Evolutionary conservation across 2,113 vertebrate species (phyloP).

Genomic region (Epinephelus moara): DNA sequence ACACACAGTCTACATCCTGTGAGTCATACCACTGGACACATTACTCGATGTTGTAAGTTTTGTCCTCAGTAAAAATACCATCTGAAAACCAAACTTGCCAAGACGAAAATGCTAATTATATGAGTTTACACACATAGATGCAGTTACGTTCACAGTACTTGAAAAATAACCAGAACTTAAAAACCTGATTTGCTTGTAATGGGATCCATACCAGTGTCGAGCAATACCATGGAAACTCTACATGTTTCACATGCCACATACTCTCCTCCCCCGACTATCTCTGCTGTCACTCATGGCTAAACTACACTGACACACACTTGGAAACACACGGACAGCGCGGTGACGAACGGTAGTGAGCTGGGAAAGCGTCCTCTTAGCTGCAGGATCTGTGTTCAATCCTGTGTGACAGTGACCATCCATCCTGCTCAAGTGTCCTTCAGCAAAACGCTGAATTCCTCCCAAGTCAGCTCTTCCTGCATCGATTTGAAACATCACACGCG

Average conservation of each 20-base stretch:
- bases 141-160: background rate
- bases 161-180: background rate
- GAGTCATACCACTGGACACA: background rate
- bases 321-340: background rate
- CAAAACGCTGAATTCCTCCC: slow-evolving; percentile 19
- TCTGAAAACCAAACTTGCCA: background rate
- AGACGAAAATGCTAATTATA: background rate
- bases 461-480: slow-evolving; percentile 12
- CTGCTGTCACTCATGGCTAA: slow-evolving; percentile 41
- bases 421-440: slow-evolving; percentile 50
- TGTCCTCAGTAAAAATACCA: background rate
- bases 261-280: slow-evolving; percentile 1
- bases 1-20: too few relatives aligned
- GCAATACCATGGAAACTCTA: background rate
- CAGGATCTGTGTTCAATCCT: slow-evolving; percentile 30
- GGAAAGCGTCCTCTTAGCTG: slow-evolving; percentile 38
- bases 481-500: slow-evolving; percentile 14
- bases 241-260: slow-evolving; percentile 7
- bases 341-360: slow-evolving; percentile 19
- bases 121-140: background rate
- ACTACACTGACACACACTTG: slow-evolving; percentile 31
- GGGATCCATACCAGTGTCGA: background rate
- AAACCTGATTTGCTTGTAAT: background rate
- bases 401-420: slow-evolving; percentile 57
- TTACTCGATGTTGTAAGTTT: background rate